These are phyloP conservation scores for Macrophya alboannulata DNA, from an alignment of 2,888 invertebrate species.

Conservation along the genomic window DNA sequence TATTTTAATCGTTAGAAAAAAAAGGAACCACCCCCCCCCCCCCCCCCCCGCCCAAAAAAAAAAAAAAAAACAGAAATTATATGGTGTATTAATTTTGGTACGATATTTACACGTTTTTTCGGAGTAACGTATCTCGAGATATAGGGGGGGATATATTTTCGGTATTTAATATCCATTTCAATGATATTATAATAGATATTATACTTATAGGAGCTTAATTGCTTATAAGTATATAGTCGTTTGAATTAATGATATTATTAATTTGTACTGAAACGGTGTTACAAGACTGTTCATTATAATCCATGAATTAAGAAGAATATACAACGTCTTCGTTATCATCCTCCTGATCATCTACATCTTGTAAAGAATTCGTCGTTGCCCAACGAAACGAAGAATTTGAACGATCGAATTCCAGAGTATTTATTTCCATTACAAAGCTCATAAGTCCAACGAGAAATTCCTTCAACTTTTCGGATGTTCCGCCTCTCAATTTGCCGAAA, in stretches of 20 bases:
- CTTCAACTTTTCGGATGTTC: constrained; percentile 73
- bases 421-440: constrained; percentile 75
- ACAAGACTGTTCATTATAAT: background rate
- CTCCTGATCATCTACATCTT: constrained; percentile 63
- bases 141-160: background rate
- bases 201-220: too few species aligned
- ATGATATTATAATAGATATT: too few species aligned
- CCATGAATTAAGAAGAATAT: constrained; percentile 4
- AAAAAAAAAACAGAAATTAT: background rate
- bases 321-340: constrained; percentile 57
- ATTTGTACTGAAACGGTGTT: constrained; percentile 40
- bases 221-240: background rate
- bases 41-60: too few species aligned
- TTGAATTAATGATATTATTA: background rate
- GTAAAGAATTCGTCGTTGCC: constrained; percentile 67
- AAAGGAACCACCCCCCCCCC: too few species aligned
- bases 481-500: constrained; percentile 72
- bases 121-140: background rate
- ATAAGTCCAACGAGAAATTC: constrained; percentile 74
- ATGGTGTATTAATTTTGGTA: background rate
- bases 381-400: constrained; percentile 71
- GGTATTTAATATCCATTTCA: background rate
- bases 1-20: too few species aligned
- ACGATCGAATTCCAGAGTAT: constrained; percentile 71
- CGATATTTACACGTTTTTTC: background rate